Base-by-base conservation (phyloP, 53 echinoderm and acorn worm genomes). In the Astropecten irregularis region DNA sequence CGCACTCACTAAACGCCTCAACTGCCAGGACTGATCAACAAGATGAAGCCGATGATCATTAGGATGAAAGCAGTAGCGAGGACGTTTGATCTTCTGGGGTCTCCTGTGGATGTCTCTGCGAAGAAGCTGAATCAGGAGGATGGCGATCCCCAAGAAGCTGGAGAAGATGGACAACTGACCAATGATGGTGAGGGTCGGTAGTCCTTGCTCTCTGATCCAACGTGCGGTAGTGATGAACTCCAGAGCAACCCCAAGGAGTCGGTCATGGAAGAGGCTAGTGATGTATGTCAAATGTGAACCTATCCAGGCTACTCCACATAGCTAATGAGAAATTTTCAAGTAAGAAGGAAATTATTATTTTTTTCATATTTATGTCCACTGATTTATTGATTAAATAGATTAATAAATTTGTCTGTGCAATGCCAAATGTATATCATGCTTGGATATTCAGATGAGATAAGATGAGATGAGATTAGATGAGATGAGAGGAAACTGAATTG, bases 61-160 rank as follows among this genome's bases (percentile, higher is more conserved):
- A n/a, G n/a, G n/a, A n/a, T n/a, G n/a, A 13, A 52, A 9, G 53
- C 52, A 50, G 50, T 58, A 31, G 13, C 3, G 35, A 23, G 51
- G 52, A 51, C 51, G 71, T 32, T 5, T n/a, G 19, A 38, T 64
- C 65, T 64, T 64, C 39, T 21, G 21, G 71, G 71, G 0, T 52
- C 32, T 49, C 20, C 31, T 7, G 20, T 35, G 71, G n/a, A 35
- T 32, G 32, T 47, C 52, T 14, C 18, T 71, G 23, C 48, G 34
- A 42, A 71, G 52, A 20, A 71, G 32, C 48, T 71, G 71, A 36
- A 71, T n/a, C 51, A 71, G 37, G n/a, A 51, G 51, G 3, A 52
- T 22, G 51, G 52, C 31, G 49, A 52, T 18, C 52, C 71, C 71
- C 30, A 71, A 35, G 34, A 71, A 71, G 49, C 52, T 71, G 52